These are phyloP conservation scores for Blera fallax DNA, from an alignment of 2,888 invertebrate species.

Conservation along the genomic window DNA sequence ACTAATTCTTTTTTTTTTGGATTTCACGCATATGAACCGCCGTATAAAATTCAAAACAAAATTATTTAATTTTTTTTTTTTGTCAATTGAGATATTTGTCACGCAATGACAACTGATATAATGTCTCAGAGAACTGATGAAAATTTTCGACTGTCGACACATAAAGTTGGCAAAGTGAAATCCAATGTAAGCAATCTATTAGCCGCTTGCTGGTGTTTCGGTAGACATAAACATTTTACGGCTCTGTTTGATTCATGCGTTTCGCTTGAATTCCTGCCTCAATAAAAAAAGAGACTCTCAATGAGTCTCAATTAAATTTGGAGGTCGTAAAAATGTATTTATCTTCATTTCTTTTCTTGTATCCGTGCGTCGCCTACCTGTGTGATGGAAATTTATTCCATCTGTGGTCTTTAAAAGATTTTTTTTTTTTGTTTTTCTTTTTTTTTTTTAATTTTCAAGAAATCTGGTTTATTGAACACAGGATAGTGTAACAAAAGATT, in stretches of 20 bases:
- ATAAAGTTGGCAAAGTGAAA: background rate
- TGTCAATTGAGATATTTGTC: slow-evolving; percentile 61
- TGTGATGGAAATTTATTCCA: slow-evolving; percentile 1
- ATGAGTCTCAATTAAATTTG: slow-evolving; percentile 48
- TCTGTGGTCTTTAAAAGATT: background rate
- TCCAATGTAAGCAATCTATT: slow-evolving; percentile 23
- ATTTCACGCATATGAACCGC: background rate
- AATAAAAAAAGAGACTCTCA: slow-evolving; percentile 9
- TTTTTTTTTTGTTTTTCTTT: background rate
- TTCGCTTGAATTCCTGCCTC: slow-evolving; percentile 44
- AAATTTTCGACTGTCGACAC: slow-evolving; percentile 23
- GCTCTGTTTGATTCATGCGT: slow-evolving; percentile 31
- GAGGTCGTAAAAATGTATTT: slow-evolving; percentile 36
- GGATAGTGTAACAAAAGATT: slow-evolving; percentile 29
- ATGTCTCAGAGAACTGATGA: background rate
- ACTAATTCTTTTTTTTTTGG: background rate
- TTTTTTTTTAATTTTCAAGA: background rate
- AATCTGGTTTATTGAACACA: slow-evolving; percentile 16
- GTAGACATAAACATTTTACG: slow-evolving; percentile 39
- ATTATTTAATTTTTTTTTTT: slow-evolving; percentile 16
- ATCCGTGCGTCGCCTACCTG: slow-evolving; percentile 16
- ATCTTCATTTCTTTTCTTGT: slow-evolving; percentile 4
- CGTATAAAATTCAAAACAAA: background rate
- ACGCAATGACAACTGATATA: slow-evolving; percentile 45
- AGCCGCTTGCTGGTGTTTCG: slow-evolving; percentile 35